phyloP scores from a whole-genome alignment of 1,140 invertebrate species.

The Pinna nobilis region DNA sequence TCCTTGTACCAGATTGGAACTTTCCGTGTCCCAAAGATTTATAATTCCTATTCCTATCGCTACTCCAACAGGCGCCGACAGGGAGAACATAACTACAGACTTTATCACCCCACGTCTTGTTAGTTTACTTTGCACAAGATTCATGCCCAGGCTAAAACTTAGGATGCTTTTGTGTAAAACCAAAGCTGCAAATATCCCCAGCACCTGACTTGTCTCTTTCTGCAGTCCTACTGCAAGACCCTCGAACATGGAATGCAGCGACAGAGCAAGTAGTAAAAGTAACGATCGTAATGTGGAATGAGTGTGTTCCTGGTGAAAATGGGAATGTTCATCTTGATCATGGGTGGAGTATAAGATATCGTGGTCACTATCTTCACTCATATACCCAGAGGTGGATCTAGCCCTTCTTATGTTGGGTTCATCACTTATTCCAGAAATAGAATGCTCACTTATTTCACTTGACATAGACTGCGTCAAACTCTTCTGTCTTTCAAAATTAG shows the following conservation, averaged over 20 bases:
- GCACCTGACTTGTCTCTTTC: slow-evolving; percentile 51
- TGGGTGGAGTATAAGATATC: not conserved
- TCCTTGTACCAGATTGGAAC: slow-evolving; percentile 75
- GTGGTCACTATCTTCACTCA: slow-evolving; percentile 2
- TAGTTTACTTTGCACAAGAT: slow-evolving; percentile 81
- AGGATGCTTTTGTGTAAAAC: slow-evolving; percentile 80
- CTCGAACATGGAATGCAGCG: slow-evolving; percentile 86
- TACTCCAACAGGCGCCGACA: slow-evolving; percentile 82
- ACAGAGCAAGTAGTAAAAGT: slow-evolving; percentile 81
- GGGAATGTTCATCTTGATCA: slow-evolving; percentile 9
- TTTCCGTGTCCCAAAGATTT: slow-evolving; percentile 71
- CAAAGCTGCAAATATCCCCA: slow-evolving; percentile 78
- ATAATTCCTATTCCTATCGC: slow-evolving; percentile 78
- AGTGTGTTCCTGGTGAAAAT: slow-evolving; percentile 40
- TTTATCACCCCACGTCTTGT: slow-evolving; percentile 74
- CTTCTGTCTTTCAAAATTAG: slow-evolving; percentile 13
- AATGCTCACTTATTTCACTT: slow-evolving; percentile 48
- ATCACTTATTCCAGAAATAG: slow-evolving; percentile 58
- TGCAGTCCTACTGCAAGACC: slow-evolving; percentile 88
- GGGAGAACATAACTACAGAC: slow-evolving; percentile 77
- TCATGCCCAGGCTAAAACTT: slow-evolving; percentile 80
- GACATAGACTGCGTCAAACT: slow-evolving; percentile 15
- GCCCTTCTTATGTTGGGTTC: slow-evolving; percentile 23
- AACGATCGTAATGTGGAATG: slow-evolving; percentile 75
- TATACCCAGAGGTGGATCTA: not conserved